A percentile compares a stretch with the other conserved stretches of the same genome.
These are phyloP conservation scores for Brachionus rubens DNA, from an alignment of 1,140 invertebrate genomes.

Conservation along the genomic window DNA sequence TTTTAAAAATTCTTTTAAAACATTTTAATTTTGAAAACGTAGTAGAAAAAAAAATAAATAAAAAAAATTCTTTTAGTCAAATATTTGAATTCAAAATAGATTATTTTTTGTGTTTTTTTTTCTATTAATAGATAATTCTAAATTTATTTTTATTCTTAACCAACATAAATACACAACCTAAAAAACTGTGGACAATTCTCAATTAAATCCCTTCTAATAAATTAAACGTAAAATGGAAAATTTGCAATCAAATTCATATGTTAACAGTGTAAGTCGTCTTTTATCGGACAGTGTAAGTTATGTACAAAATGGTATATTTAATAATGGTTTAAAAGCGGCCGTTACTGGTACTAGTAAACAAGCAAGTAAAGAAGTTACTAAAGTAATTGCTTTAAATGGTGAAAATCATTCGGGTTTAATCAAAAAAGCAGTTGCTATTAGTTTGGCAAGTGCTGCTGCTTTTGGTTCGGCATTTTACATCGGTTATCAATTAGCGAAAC, in stretches of 20 bases:
- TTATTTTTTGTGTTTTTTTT: no score
- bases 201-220: no score
- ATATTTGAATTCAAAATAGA: no score
- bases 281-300: not conserved
- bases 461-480: conserved; percentile 41
- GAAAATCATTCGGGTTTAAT: not conserved
- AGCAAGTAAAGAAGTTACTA: not conserved
- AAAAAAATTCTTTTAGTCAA: no score
- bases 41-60: no score
- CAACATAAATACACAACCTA: no score
- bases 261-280: not conserved
- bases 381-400: not conserved
- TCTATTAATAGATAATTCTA: no score
- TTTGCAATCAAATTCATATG: not conserved
- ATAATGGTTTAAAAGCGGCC: not conserved
- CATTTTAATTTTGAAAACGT: not conserved
- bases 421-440: conserved; percentile 22
- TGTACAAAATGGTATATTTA: conserved; percentile 21
- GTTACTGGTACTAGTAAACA: not conserved
- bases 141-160: no score
- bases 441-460: conserved; percentile 17
- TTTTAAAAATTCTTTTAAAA: not conserved
- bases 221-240: not conserved
- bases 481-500: conserved; percentile 21
- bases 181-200: no score